These are phyloP conservation scores for Syngnathus acus DNA, from an alignment of 2,797 vertebrate species.

Conservation along the genomic window DNA sequence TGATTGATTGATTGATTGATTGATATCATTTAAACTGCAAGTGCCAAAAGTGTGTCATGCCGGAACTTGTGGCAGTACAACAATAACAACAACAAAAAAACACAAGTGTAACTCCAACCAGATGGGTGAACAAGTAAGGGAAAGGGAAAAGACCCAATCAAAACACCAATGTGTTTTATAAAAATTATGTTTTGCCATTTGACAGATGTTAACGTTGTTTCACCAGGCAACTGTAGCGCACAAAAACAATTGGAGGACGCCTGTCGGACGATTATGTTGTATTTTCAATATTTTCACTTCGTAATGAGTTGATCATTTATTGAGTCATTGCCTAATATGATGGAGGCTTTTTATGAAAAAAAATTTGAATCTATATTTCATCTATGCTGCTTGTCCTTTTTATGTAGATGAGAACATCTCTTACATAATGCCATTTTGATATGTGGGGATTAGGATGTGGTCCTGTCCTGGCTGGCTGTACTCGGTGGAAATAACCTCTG, in stretches of 20 bases:
- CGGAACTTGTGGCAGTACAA: too few species aligned
- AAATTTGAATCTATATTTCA: constrained; percentile 45
- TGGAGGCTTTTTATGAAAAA: constrained; percentile 16
- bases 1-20: too few species aligned
- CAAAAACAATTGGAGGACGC: background rate
- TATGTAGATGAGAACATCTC: constrained; percentile 36
- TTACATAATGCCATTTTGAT: constrained; percentile 68
- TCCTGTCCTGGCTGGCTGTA: constrained; percentile 36
- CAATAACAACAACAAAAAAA: too few species aligned
- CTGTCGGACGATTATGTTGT: background rate
- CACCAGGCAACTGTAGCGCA: too few species aligned
- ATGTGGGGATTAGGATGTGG: constrained; percentile 57
- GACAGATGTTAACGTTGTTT: too few species aligned
- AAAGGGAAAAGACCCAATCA: too few species aligned
- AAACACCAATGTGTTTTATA: too few species aligned
- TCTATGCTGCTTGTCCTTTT: constrained; percentile 29
- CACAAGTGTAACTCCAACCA: too few species aligned
- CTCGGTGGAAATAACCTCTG: constrained; percentile 25
- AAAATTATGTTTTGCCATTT: too few species aligned
- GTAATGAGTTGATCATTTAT: constrained; percentile 28
- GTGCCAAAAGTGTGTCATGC: too few species aligned
- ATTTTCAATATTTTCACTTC: background rate
- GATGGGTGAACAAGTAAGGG: too few species aligned
- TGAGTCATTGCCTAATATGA: constrained; percentile 19
- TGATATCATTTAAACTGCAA: too few species aligned